Base-by-base conservation (phyloP, 2,888 invertebrate genomes). In the Aquatica leii region DNA sequence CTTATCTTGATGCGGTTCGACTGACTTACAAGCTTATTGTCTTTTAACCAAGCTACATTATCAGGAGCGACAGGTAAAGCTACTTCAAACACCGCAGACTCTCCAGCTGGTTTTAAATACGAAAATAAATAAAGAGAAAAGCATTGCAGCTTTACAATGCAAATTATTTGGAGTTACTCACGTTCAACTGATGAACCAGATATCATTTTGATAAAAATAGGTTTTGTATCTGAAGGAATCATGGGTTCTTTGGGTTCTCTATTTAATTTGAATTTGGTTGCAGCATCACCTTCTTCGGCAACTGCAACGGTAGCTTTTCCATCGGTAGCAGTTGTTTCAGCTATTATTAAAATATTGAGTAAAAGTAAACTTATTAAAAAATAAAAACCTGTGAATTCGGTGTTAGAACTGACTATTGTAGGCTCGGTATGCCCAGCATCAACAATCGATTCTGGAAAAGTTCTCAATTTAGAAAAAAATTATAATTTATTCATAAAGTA, bases 31-130 rank as follows among this genome's bases (percentile, higher is more conserved):
- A 92, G 90, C 80, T 90, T 90, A 82, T 95, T 95, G 81, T 95
- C 93, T 81, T 94, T 95, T 70, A 95, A 80, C 95, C 95, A 96
- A 11, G 88, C 88, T 67, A 95, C 88, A 35, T 87, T 84, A 11
- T 87, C 86, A 1, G 88, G 88, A 51, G 84, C 83, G 15, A 88
- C 85, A 66, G 86, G 86, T 67, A 94, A 85, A 69, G 88, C 85
- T 78, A 93, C 92, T 81, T 93, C 92, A 82, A 95, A 94, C 66
- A 85, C 82, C 40, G 93, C 93, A 75, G 88, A 90, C 77, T 94
- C 92, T 53, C 94, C 94, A 78, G 93, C 95, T 95, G 84, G 12
- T 40, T 20, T 4, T 5, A 24, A 6, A 48, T 11, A 24, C 4
- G 14, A 46, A 12, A 15, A 24, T 34, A 54, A 15, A 37, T n/a